phyloP scores from a whole-genome alignment of 64 coral and sea anemone species.

The Hydrozoanthus tunicans region DNA sequence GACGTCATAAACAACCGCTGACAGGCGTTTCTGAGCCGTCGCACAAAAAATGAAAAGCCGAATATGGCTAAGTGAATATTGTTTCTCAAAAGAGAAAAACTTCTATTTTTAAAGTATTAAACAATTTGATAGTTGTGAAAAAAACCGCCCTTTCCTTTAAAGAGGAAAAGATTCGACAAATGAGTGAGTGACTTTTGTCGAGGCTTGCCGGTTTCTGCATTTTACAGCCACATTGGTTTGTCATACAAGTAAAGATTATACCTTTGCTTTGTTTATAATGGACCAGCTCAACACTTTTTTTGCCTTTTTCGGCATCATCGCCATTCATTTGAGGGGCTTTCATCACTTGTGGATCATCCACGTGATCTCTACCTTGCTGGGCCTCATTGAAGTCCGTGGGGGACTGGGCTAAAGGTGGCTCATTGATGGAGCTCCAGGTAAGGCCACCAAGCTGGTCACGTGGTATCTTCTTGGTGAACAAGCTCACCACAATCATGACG shows the following conservation, averaged over 20 bases:
- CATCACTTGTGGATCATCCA: background rate
- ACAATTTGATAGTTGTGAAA: no score
- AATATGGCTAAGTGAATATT: no score
- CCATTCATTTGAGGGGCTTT: background rate
- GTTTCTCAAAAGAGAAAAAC: no score
- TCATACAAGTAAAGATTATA: background rate
- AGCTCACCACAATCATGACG: conserved; percentile 85
- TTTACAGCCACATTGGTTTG: no score
- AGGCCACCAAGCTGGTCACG: conserved; percentile 87
- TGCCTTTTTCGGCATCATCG: background rate
- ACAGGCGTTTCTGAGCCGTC: no score
- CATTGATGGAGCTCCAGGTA: conserved; percentile 90
- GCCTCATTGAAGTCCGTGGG: background rate
- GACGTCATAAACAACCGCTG: no score
- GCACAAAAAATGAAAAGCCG: no score
- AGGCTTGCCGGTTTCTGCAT: no score
- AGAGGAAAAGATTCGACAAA: no score
- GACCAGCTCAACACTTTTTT: background rate
- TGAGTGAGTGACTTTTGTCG: no score
- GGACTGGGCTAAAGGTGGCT: conserved; percentile 64
- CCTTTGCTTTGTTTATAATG: conserved; percentile 19
- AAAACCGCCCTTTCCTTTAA: no score
- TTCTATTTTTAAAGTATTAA: no score
- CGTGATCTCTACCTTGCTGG: background rate
- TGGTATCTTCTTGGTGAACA: conserved; percentile 83